Conservation (phyloP, 2,888 invertebrate genomes). For the Euplexia lucipara region DNA sequence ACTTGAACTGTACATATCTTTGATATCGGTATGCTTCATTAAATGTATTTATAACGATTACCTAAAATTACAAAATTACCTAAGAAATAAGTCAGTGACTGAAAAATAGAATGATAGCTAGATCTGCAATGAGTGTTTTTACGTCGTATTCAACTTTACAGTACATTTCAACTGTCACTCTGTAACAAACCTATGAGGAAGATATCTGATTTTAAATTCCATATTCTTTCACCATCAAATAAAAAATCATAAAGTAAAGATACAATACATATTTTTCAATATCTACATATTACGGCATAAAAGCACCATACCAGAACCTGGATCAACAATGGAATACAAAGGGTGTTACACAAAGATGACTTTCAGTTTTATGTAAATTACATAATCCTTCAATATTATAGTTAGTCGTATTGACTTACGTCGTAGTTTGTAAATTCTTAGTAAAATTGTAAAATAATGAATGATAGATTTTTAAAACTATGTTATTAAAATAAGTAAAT, state of each 20-base stretch:
- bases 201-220: not conserved
- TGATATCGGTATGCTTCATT: conserved; percentile 61
- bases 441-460: conserved; percentile 62
- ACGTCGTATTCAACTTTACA: conserved; percentile 7
- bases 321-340: conserved; percentile 21
- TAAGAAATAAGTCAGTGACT: conserved; percentile 56
- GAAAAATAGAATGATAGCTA: conserved; percentile 40
- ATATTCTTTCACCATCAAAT: no score
- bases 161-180: not conserved
- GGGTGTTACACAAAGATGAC: conserved; percentile 25
- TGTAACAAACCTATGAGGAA: not conserved
- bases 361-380: conserved; percentile 51
- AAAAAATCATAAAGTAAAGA: no score
- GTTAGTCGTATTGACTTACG: conserved; percentile 56
- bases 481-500: conserved; percentile 57
- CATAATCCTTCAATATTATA: conserved; percentile 46
- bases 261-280: not conserved
- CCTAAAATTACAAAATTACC: conserved; percentile 46
- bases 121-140: conserved; percentile 8
- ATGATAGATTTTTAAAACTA: conserved; percentile 59
- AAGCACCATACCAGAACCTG: not conserved
- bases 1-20: conserved; percentile 65
- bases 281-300: conserved; percentile 8
- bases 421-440: conserved; percentile 59
- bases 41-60: conserved; percentile 54